A percentile compares a stretch with the other conserved stretches of the same genome.
Evolutionary conservation across 2,888 invertebrate species (phyloP).

Genomic region (Agrilus biguttatus): DNA sequence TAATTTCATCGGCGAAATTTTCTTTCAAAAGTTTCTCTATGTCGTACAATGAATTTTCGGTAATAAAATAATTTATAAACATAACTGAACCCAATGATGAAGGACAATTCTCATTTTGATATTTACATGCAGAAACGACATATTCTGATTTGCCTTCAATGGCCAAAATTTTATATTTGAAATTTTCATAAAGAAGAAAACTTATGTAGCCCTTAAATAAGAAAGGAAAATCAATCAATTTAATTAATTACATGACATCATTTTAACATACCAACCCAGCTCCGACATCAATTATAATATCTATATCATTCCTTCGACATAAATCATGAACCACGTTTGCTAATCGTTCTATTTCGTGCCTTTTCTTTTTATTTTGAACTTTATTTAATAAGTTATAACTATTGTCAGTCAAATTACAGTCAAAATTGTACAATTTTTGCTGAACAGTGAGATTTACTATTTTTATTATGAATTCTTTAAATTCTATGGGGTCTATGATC

Average conservation of each 20-base stretch:
- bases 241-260: background rate
- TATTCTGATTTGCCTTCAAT: constrained; percentile 46
- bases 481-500: constrained; percentile 27
- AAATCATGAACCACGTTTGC: constrained; percentile 38
- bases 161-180: constrained; percentile 48
- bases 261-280: constrained; percentile 49
- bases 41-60: constrained; percentile 32
- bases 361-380: constrained; percentile 41
- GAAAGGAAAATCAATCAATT: constrained; percentile 2
- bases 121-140: constrained; percentile 39
- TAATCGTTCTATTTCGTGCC: constrained; percentile 52
- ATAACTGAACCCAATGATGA: constrained; percentile 38
- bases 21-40: constrained; percentile 20
- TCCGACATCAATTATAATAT: constrained; percentile 55
- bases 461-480: constrained; percentile 28
- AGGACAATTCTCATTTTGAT: constrained; percentile 40
- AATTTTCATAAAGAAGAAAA: constrained; percentile 44
- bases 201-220: constrained; percentile 55
- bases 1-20: constrained; percentile 10
- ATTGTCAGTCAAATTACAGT: too few relatives aligned
- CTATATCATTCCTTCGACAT: constrained; percentile 33
- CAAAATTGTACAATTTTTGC: too few relatives aligned
- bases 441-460: constrained; percentile 8
- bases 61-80: constrained; percentile 43
- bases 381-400: too few relatives aligned